A percentile compares a stretch with the other conserved stretches of the same genome.
These are phyloP conservation scores for Eptatretus atami DNA, from an alignment of 2,797 vertebrate species.

Conservation along the genomic window DNA sequence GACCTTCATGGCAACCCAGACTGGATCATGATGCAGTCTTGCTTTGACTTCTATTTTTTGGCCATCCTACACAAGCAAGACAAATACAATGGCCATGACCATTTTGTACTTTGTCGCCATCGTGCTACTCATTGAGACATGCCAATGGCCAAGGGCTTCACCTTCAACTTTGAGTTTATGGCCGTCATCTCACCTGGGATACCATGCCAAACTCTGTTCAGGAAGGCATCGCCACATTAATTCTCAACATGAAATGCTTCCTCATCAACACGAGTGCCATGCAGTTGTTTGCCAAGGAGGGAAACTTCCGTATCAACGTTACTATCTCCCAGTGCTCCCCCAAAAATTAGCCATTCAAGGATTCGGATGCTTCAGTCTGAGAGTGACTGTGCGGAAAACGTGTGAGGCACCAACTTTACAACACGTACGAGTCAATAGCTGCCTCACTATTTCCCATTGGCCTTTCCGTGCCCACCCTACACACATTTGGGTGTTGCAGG, in stretches of 20 bases:
- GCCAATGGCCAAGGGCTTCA: conserved; percentile 67
- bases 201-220: conserved; percentile 66
- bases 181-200: conserved; percentile 72
- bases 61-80: conserved; percentile 72
- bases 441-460: too few species aligned
- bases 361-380: too few species aligned
- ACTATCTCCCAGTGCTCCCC: conserved; percentile 61
- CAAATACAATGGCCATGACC: conserved; percentile 65
- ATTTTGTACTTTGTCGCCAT: conserved; percentile 41
- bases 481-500: too few species aligned
- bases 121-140: conserved; percentile 63
- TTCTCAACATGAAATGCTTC: conserved; percentile 78
- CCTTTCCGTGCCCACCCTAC: too few species aligned
- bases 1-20: conserved; percentile 82
- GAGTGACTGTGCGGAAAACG: too few species aligned
- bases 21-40: conserved; percentile 99
- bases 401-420: too few species aligned
- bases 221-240: conserved; percentile 59
- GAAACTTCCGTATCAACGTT: conserved; percentile 72
- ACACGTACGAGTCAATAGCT: too few species aligned
- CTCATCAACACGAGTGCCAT: conserved; percentile 78
- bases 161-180: conserved; percentile 54
- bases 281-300: conserved; percentile 68
- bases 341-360: too few species aligned
- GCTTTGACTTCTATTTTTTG: conserved; percentile 92